Conservation (phyloP, 2,797 vertebrate genomes). For the Oophaga sylvatica region DNA sequence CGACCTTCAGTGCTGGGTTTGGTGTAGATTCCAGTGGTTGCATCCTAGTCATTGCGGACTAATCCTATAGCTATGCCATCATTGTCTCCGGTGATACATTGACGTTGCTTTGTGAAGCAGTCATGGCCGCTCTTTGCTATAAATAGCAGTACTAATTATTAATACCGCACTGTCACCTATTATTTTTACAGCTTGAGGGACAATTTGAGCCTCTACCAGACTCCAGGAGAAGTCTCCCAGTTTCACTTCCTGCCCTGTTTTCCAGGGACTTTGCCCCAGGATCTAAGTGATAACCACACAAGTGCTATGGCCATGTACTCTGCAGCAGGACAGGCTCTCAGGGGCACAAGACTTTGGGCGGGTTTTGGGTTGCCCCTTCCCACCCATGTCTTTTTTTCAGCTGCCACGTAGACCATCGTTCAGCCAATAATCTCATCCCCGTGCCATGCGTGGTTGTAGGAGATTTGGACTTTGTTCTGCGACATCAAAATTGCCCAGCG, state of each 20-base stretch:
- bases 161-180: background rate
- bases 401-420: background rate
- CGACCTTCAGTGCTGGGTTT: background rate
- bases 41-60: background rate
- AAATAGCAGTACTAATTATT: background rate
- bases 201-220: background rate
- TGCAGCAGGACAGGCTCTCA: background rate
- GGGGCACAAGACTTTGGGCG: background rate
- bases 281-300: background rate
- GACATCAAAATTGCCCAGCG: too few species aligned
- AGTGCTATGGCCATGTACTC: background rate
- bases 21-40: background rate
- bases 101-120: background rate
- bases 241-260: slow-evolving; percentile 4
- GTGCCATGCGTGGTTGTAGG: too few species aligned
- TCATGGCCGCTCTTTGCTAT: background rate
- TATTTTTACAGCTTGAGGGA: background rate
- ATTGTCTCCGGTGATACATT: background rate
- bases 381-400: background rate
- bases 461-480: background rate
- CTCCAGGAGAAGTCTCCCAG: background rate
- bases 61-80: background rate
- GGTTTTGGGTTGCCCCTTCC: background rate
- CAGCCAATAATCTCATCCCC: background rate
- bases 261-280: slow-evolving; percentile 1